A percentile compares a stretch with the other conserved stretches of the same genome.
These are phyloP conservation scores for Turnix velox DNA, from an alignment of 2,113 vertebrate species.

Conservation along the genomic window DNA sequence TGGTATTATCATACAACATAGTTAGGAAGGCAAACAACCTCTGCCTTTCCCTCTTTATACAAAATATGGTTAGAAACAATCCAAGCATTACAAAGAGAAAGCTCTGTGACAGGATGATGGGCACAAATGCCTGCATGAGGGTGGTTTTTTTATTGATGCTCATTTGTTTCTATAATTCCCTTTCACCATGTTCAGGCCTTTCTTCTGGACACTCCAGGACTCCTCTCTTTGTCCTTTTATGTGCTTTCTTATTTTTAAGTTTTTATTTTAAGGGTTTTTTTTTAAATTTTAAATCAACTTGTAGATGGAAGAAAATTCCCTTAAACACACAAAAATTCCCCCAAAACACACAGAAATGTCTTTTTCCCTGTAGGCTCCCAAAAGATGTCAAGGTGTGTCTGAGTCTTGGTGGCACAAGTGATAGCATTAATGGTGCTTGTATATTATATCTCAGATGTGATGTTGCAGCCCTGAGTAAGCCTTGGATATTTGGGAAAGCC, in stretches of 20 bases:
- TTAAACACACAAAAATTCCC: background rate
- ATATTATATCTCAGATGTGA: background rate
- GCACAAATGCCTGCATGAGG: background rate
- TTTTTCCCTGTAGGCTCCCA: background rate
- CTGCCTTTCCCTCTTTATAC: background rate
- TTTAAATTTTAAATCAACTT: background rate
- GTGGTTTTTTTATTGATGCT: background rate
- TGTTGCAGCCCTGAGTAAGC: background rate
- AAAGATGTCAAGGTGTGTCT: background rate
- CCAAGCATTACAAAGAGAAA: background rate
- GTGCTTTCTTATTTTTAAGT: background rate
- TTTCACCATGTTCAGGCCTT: background rate
- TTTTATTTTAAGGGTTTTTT: background rate
- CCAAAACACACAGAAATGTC: background rate
- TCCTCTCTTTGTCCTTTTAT: background rate
- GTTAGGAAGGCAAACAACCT: background rate
- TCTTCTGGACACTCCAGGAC: background rate
- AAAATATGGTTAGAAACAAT: background rate
- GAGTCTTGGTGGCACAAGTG: background rate
- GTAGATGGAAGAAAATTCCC: background rate
- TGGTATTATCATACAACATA: background rate
- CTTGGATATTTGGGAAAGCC: background rate
- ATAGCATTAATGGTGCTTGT: background rate
- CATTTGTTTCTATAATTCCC: background rate
- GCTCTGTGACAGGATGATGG: accelerated